A percentile compares a stretch with the other conserved stretches of the same genome.
phyloP scores from a whole-genome alignment of 2,797 vertebrate genomes.

The Tadarida brasiliensis region DNA sequence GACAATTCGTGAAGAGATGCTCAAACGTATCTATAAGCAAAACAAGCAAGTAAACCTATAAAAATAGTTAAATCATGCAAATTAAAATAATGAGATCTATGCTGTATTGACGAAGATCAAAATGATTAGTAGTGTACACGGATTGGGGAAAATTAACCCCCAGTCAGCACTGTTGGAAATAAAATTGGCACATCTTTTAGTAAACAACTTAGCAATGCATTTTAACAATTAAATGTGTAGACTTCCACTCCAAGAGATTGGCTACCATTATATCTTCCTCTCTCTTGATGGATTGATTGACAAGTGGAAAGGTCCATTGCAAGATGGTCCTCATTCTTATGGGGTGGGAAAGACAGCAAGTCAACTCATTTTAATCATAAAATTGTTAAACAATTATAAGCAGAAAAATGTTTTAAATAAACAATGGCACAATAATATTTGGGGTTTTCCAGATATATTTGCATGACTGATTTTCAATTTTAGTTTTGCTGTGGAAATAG shows the following conservation, averaged over 20 bases:
- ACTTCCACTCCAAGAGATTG: neutral
- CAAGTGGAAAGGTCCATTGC: neutral
- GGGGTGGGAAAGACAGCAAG: neutral
- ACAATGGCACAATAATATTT: neutral
- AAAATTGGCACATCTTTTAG: neutral
- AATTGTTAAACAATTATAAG: neutral
- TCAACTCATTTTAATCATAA: neutral
- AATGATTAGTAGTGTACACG: neutral
- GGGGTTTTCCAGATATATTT: neutral
- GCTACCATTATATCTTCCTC: too few relatives aligned
- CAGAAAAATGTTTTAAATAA: neutral
- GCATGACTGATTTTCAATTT: neutral
- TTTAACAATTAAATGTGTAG: neutral
- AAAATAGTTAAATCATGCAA: neutral
- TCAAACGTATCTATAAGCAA: neutral
- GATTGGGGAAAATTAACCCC: neutral
- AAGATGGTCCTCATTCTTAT: neutral
- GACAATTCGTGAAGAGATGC: neutral
- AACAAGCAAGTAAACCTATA: neutral
- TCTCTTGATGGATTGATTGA: neutral
- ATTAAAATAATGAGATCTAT: neutral
- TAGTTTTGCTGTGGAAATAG: neutral
- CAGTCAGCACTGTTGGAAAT: neutral
- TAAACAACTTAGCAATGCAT: neutral
- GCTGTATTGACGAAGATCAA: neutral